Conservation (phyloP, 2,113 vertebrate genomes). For the Zingel zingel region DNA sequence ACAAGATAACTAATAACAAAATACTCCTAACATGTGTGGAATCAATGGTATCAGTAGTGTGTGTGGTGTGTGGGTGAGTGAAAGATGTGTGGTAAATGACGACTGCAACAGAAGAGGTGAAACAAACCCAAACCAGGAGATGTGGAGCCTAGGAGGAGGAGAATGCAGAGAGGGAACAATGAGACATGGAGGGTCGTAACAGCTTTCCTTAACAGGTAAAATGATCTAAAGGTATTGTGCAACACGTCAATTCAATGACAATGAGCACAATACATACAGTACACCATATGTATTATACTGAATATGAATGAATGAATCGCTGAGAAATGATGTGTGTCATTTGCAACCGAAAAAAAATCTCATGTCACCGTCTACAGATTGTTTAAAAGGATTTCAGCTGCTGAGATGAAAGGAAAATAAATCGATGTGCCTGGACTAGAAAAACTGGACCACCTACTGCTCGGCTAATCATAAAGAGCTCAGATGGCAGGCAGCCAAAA, state of each 20-base stretch:
- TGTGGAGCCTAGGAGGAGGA: too few species aligned
- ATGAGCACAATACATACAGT: neutral
- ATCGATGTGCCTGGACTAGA: constrained; percentile 46
- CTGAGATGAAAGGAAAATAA: constrained; percentile 33
- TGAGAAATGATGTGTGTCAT: neutral
- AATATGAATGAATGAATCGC: neutral
- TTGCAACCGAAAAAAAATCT: neutral
- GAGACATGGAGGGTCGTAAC: too few species aligned
- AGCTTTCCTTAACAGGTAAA: neutral
- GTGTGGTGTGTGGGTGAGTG: too few species aligned
- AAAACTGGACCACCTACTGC: constrained; percentile 60
- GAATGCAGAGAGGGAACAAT: too few species aligned
- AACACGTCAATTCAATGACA: neutral
- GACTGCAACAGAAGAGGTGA: too few species aligned
- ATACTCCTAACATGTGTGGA: too few species aligned
- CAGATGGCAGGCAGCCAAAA: constrained; percentile 45
- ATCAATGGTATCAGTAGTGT: too few species aligned
- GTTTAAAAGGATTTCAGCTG: neutral
- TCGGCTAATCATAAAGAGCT: constrained; percentile 66
- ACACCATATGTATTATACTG: neutral
- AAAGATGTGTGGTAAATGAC: too few species aligned
- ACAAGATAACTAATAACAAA: too few species aligned
- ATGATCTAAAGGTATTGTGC: neutral
- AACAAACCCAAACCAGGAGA: too few species aligned
- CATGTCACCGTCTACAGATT: neutral